A percentile compares a stretch with the other conserved stretches of the same genome.
These are phyloP conservation scores for Cotesia congregata DNA, from an alignment of 2,888 invertebrate species.

Conservation along the genomic window DNA sequence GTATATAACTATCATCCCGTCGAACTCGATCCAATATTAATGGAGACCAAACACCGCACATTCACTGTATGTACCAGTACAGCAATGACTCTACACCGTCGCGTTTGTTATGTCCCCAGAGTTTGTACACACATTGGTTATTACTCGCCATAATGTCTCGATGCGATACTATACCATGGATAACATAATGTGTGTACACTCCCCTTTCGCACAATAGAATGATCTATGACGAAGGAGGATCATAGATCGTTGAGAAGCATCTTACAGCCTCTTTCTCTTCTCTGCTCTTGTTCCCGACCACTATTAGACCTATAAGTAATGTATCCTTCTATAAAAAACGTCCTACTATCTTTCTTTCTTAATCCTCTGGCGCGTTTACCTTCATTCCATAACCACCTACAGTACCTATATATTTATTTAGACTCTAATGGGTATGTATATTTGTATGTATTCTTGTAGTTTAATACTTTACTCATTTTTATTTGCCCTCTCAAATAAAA, in stretches of 20 bases:
- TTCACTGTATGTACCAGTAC: slow-evolving; percentile 41
- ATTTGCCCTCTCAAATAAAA: slow-evolving; percentile 36
- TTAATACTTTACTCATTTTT: slow-evolving; percentile 28
- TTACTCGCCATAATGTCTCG: slow-evolving; percentile 44
- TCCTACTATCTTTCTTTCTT: slow-evolving; percentile 31
- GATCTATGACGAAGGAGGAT: slow-evolving; percentile 57
- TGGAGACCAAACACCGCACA: slow-evolving; percentile 70
- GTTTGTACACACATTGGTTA: slow-evolving; percentile 59
- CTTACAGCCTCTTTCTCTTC: slow-evolving; percentile 40
- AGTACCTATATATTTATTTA: neutral
- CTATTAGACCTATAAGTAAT: slow-evolving; percentile 12
- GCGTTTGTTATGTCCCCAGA: slow-evolving; percentile 52
- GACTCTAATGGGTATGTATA: slow-evolving; percentile 1
- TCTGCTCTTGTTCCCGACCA: slow-evolving; percentile 30
- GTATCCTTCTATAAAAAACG: neutral
- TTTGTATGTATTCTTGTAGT: slow-evolving; percentile 23
- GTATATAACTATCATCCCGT: slow-evolving; percentile 55
- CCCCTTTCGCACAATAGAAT: slow-evolving; percentile 62
- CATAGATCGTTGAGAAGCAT: slow-evolving; percentile 42
- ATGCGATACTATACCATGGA: slow-evolving; percentile 44
- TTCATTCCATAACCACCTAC: slow-evolving; percentile 12
- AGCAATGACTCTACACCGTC: slow-evolving; percentile 46
- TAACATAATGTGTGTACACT: slow-evolving; percentile 62
- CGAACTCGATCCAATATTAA: slow-evolving; percentile 69
- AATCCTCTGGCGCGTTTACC: slow-evolving; percentile 7